Evolutionary conservation across 2,888 invertebrate genomes (phyloP).

Genomic region (Cosmia trapezina): DNA sequence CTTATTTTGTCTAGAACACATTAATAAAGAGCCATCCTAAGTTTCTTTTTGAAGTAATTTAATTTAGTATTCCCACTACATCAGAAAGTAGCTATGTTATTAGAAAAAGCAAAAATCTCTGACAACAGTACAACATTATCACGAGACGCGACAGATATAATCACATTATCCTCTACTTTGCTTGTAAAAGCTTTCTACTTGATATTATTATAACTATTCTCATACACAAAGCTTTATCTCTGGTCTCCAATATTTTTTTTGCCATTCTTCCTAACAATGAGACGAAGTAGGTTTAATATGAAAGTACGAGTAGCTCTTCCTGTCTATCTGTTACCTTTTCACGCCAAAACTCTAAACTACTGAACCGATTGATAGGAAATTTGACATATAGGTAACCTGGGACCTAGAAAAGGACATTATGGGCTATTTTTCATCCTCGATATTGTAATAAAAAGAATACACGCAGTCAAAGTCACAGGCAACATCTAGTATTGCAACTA

Average conservation of each 20-base stretch:
- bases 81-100: no score
- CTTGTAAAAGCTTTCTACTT: conserved; percentile 35
- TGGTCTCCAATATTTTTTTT: not conserved
- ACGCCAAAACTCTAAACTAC: not conserved
- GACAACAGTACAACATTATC: not conserved
- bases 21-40: no score
- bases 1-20: no score
- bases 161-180: conserved; percentile 22
- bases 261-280: not conserved
- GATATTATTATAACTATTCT: conserved; percentile 19
- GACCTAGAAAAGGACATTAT: not conserved
- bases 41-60: no score
- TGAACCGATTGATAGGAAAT: no score
- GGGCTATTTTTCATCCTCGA: not conserved
- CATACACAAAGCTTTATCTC: conserved; percentile 29
- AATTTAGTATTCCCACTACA: no score
- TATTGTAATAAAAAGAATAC: not conserved
- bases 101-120: no score
- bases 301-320: not conserved
- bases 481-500: not conserved
- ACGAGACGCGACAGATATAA: conserved; percentile 19
- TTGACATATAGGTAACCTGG: no score
- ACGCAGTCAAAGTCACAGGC: not conserved
- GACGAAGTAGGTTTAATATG: not conserved
- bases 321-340: not conserved